Evolutionary conservation across 2,113 vertebrate species (phyloP).

Genomic region (Centropus bengalensis): DNA sequence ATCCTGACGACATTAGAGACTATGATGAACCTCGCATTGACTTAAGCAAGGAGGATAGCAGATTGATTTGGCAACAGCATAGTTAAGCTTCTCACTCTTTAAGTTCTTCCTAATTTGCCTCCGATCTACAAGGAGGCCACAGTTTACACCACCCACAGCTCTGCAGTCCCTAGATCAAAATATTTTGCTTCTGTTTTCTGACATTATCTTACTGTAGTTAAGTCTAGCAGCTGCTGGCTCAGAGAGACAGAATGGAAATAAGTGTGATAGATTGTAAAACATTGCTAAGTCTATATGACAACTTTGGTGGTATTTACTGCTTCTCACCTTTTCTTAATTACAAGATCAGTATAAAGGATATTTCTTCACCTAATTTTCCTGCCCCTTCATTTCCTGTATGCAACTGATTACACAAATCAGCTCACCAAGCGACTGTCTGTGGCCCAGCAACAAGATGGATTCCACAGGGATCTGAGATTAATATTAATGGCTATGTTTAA

Average conservation of each 20-base stretch:
- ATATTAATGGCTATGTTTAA: slow-evolving; percentile 26
- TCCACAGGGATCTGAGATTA: not conserved
- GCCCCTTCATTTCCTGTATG: not conserved
- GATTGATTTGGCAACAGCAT: not conserved
- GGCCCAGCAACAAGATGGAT: not conserved
- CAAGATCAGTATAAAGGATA: not conserved
- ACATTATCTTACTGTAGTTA: slow-evolving; percentile 57
- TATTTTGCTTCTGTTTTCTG: slow-evolving; percentile 70
- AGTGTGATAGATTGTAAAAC: slow-evolving; percentile 49
- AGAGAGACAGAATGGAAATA: slow-evolving; percentile 46
- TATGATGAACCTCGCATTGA: not conserved
- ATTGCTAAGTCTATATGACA: slow-evolving; percentile 38
- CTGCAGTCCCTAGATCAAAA: slow-evolving; percentile 65
- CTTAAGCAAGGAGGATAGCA: not conserved
- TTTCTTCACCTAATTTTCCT: slow-evolving; percentile 36
- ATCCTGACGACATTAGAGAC: not conserved
- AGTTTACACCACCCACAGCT: slow-evolving; percentile 62
- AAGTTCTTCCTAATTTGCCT: slow-evolving; percentile 45
- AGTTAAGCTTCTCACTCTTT: slow-evolving; percentile 23
- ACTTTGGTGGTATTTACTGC: slow-evolving; percentile 26
- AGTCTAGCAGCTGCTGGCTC: slow-evolving; percentile 64
- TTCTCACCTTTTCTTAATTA: slow-evolving; percentile 47
- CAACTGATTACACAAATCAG: not conserved
- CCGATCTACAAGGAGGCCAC: slow-evolving; percentile 44
- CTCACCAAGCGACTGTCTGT: not conserved